A percentile compares a stretch with the other conserved stretches of the same genome.
Conservation (phyloP, 2,797 vertebrate genomes). For the Lerista edwardsae region DNA sequence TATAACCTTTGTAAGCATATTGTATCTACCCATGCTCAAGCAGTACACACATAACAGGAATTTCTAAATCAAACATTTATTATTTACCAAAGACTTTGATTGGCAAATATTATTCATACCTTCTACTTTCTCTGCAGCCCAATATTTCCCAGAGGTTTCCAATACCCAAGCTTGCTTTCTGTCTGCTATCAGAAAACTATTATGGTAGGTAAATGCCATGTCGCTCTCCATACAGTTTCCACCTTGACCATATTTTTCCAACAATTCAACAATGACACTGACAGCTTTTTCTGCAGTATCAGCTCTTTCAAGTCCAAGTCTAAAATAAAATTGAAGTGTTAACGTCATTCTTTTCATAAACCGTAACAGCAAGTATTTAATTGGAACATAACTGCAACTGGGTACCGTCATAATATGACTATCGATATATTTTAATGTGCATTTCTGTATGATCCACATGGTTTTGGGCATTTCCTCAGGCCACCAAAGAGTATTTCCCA, state of each 20-base stretch:
- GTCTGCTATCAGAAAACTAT: slow-evolving; percentile 96
- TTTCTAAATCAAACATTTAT: neutral
- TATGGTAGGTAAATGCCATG: slow-evolving; percentile 90
- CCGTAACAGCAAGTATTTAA: slow-evolving; percentile 16
- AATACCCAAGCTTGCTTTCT: slow-evolving; percentile 93
- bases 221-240: slow-evolving; percentile 92
- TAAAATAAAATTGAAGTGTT: slow-evolving; percentile 72
- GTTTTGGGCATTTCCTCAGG: no score
- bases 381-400: neutral
- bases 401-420: neutral
- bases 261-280: slow-evolving; percentile 85
- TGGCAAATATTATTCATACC: slow-evolving; percentile 73
- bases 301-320: slow-evolving; percentile 94
- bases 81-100: slow-evolving; percentile 4
- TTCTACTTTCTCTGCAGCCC: slow-evolving; percentile 94
- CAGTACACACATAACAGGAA: rapidly evolving
- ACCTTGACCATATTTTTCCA: slow-evolving; percentile 92
- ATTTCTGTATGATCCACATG: no score
- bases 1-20: neutral
- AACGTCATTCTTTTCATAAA: slow-evolving; percentile 16
- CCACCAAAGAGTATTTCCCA: no score
- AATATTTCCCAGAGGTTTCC: slow-evolving; percentile 92
- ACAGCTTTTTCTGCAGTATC: slow-evolving; percentile 90
- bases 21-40: neutral
- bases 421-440: neutral